These are phyloP conservation scores for Otolemur garnettii DNA, from an alignment of 2,113 vertebrate species.

Conservation along the genomic window DNA sequence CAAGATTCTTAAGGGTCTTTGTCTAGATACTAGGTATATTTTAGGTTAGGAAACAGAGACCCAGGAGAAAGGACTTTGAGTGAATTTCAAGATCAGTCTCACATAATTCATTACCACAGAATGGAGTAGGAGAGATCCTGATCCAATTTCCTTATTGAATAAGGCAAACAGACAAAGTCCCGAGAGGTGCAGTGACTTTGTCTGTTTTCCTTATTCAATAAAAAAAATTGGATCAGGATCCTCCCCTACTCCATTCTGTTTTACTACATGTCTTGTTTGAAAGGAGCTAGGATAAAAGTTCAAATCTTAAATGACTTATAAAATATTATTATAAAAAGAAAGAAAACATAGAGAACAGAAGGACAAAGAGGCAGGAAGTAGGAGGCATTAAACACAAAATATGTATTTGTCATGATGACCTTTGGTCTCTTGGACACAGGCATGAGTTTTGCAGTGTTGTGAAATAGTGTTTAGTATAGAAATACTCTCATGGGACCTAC, in stretches of 20 bases:
- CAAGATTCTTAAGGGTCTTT: neutral
- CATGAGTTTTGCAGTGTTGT: neutral
- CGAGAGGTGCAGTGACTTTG: neutral
- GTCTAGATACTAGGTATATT: neutral
- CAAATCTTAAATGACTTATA: neutral
- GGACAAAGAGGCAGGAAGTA: neutral
- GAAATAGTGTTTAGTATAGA: neutral
- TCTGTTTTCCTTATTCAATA: no score
- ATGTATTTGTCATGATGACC: neutral
- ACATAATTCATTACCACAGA: neutral
- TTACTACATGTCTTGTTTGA: neutral
- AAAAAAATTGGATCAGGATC: no score
- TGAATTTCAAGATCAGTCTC: slow-evolving; percentile 50
- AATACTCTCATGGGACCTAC: neutral
- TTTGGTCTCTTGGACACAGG: neutral
- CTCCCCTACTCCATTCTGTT: no score
- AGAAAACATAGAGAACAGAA: neutral
- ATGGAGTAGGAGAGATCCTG: neutral
- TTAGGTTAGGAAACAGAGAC: neutral
- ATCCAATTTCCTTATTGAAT: neutral
- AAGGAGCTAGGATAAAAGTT: neutral
- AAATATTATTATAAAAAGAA: slow-evolving; percentile 8
- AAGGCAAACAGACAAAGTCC: neutral
- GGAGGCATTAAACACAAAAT: neutral
- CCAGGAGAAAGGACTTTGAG: neutral